Evolutionary conservation across 1,140 invertebrate species (phyloP).

Genomic region (Archivesica marissinica): DNA sequence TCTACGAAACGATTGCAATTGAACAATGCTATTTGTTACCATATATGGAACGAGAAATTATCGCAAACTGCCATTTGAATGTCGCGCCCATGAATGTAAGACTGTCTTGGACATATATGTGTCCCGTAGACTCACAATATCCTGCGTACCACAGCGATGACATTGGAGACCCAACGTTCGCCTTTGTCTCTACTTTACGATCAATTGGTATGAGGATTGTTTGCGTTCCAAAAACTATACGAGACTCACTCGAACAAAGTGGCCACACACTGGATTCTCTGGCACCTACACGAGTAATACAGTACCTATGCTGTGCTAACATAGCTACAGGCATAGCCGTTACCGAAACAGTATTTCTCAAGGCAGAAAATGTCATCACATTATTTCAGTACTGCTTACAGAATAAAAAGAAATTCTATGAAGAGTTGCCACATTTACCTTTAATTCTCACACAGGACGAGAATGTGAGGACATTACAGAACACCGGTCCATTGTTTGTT

Average conservation of each 20-base stretch:
- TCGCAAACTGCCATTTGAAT: background rate
- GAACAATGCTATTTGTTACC: background rate
- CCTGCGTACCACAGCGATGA: background rate
- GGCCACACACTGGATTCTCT: background rate
- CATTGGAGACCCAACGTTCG: background rate
- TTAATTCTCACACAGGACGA: slow-evolving; percentile 1
- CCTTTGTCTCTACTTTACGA: background rate
- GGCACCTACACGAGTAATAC: background rate
- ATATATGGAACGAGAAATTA: background rate
- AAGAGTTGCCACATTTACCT: background rate
- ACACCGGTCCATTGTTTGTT: background rate
- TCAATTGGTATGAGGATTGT: slow-evolving; percentile 29
- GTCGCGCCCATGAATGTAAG: background rate
- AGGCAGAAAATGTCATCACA: background rate
- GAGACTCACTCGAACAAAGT: background rate
- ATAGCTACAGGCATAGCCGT: background rate
- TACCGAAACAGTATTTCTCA: background rate
- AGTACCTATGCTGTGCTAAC: background rate
- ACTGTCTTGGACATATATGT: slow-evolving; percentile 1
- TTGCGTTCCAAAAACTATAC: background rate
- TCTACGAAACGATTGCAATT: background rate
- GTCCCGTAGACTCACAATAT: background rate
- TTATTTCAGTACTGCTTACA: background rate
- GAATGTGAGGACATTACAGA: background rate
- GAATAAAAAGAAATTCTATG: background rate